Evolutionary conservation across 2,888 invertebrate species (phyloP).

Genomic region (Rutpela maculata): DNA sequence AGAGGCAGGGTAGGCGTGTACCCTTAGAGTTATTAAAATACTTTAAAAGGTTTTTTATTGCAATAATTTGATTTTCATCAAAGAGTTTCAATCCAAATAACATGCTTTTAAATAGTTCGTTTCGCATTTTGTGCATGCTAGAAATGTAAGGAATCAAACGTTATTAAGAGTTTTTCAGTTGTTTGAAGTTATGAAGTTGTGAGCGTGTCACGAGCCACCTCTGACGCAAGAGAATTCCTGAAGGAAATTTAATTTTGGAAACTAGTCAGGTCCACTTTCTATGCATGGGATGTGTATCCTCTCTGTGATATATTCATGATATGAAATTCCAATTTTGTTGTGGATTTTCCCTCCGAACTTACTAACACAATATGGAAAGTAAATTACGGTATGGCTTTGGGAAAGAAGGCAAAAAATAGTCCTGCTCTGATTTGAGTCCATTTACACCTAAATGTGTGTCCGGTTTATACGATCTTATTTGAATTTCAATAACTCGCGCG

Average conservation of each 20-base stretch:
- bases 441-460: constrained; percentile 44
- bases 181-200: neutral
- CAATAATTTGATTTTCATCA: neutral
- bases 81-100: neutral
- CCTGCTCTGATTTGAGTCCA: constrained; percentile 30
- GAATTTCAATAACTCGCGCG: constrained; percentile 33
- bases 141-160: neutral
- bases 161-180: neutral
- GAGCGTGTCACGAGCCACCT: constrained; percentile 1
- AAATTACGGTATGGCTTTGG: constrained; percentile 40
- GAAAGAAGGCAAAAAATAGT: constrained; percentile 18
- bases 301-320: constrained; percentile 59
- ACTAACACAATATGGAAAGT: constrained; percentile 47
- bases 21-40: neutral
- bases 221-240: constrained; percentile 20
- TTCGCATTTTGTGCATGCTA: neutral
- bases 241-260: constrained; percentile 51
- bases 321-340: constrained; percentile 63
- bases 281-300: constrained; percentile 60
- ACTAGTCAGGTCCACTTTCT: constrained; percentile 57
- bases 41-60: too few species aligned
- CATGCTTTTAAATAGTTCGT: neutral
- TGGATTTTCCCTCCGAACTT: constrained; percentile 52
- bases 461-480: constrained; percentile 16
- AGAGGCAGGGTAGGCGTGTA: too few species aligned